Evolutionary conservation across 2,888 invertebrate genomes (phyloP).

Genomic region (Diploptera punctata): DNA sequence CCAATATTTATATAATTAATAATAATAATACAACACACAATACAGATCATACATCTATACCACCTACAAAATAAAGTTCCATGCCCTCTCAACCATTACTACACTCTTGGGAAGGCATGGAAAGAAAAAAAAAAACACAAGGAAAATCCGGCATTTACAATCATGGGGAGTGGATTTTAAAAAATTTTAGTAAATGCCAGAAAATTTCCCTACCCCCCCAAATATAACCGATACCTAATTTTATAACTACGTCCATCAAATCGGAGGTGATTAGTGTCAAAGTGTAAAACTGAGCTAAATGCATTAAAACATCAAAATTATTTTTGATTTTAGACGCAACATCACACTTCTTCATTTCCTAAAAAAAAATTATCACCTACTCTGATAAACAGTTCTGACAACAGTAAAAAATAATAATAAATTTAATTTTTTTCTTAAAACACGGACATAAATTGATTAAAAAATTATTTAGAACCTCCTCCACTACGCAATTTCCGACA

Average conservation of each 20-base stretch:
- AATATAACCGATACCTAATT: not conserved
- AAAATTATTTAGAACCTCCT: too few relatives aligned
- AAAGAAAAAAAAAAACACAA: not conserved
- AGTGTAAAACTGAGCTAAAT: too few relatives aligned
- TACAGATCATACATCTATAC: slow-evolving; percentile 24
- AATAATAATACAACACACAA: slow-evolving; percentile 24
- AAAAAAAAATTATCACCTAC: too few relatives aligned
- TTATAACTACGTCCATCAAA: not conserved
- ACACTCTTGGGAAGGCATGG: slow-evolving; percentile 5
- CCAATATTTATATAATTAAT: slow-evolving; percentile 21
- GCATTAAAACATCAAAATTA: too few relatives aligned
- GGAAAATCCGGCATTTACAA: slow-evolving; percentile 20
- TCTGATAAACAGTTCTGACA: too few relatives aligned
- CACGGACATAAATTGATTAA: too few relatives aligned
- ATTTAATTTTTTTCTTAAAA: too few relatives aligned
- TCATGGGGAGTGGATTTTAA: not conserved
- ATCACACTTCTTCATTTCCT: too few relatives aligned
- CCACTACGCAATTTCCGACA: too few relatives aligned
- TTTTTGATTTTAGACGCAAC: too few relatives aligned
- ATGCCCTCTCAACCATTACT: slow-evolving; percentile 16
- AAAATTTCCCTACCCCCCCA: not conserved
- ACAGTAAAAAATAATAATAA: too few relatives aligned
- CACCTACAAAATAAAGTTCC: slow-evolving; percentile 16
- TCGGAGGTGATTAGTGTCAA: not conserved
- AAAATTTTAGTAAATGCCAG: slow-evolving; percentile 8